A percentile compares a stretch with the other conserved stretches of the same genome.
Evolutionary conservation across 2,113 vertebrate species (phyloP).

Genomic region (Paraplagusia blochii): DNA sequence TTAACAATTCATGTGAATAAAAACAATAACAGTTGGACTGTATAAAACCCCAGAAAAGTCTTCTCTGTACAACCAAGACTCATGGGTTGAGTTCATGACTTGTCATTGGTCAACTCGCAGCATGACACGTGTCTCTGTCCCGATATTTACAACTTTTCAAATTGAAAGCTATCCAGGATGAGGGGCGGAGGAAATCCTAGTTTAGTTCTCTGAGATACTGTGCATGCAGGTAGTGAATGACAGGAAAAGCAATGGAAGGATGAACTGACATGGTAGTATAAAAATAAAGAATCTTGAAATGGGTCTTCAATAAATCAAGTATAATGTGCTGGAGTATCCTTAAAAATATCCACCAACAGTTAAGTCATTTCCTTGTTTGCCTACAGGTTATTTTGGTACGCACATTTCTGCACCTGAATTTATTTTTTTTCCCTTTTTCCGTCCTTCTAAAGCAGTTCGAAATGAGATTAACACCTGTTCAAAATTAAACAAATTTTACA

Average conservation of each 20-base stretch:
- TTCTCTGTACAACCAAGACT: conserved; percentile 53
- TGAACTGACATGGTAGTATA: conserved; percentile 24
- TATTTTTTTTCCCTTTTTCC: too few species aligned
- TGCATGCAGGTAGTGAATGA: conserved; percentile 5
- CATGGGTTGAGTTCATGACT: conserved; percentile 41
- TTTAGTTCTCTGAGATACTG: conserved; percentile 31
- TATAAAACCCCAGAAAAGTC: conserved; percentile 55
- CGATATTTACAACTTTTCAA: conserved; percentile 65
- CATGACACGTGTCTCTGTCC: conserved; percentile 42
- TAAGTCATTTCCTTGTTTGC: too few species aligned
- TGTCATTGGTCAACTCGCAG: conserved; percentile 57
- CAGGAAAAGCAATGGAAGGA: conserved; percentile 7
- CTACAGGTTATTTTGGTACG: too few species aligned
- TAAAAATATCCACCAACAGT: neutral
- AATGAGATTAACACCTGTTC: too few species aligned
- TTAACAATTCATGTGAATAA: conserved; percentile 60
- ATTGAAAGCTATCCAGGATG: conserved; percentile 1
- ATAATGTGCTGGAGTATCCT: conserved; percentile 27
- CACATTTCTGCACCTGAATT: too few species aligned
- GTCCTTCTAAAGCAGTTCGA: too few species aligned
- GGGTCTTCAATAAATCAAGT: conserved; percentile 23
- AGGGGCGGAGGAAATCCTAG: conserved; percentile 30
- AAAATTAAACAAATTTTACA: too few species aligned
- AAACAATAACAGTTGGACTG: conserved; percentile 14
- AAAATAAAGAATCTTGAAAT: conserved; percentile 29